Evolutionary conservation across 2,888 invertebrate species (phyloP).

Genomic region (Ceratothoa steindachneri): DNA sequence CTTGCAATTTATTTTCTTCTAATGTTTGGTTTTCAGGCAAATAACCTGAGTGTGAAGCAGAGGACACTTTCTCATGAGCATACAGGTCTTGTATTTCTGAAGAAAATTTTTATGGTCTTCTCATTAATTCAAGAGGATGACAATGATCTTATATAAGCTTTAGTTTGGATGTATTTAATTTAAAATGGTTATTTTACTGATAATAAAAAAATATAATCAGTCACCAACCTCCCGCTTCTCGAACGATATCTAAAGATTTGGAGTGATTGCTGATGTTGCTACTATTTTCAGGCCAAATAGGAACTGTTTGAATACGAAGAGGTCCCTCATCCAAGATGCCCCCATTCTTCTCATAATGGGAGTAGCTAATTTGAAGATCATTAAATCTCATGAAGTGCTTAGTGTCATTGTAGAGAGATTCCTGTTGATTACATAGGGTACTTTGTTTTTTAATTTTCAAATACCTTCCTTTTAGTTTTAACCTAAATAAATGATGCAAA

Average conservation of each 20-base stretch:
- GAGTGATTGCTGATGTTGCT: constrained; percentile 19
- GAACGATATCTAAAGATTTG: neutral
- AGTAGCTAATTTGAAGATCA: constrained; percentile 28
- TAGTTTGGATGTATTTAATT: no score
- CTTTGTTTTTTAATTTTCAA: no score
- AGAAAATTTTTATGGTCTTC: no score
- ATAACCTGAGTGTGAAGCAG: neutral
- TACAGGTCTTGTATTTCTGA: constrained; percentile 26
- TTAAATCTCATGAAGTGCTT: constrained; percentile 35
- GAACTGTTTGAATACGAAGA: constrained; percentile 31
- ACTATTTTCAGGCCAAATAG: constrained; percentile 1
- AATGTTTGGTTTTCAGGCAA: neutral
- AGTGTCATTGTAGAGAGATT: constrained; percentile 41
- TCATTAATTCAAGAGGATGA: no score
- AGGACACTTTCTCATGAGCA: constrained; percentile 29
- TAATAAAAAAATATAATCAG: neutral
- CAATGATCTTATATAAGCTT: no score
- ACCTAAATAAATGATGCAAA: no score
- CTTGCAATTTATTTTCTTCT: neutral
- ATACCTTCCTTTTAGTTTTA: no score
- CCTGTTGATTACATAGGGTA: no score
- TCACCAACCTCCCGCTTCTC: neutral
- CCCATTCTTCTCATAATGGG: constrained; percentile 26
- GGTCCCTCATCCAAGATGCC: constrained; percentile 34
- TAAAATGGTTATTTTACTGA: no score